Conservation (phyloP, 2,888 invertebrate species). For the Cephus rjabovi region DNA sequence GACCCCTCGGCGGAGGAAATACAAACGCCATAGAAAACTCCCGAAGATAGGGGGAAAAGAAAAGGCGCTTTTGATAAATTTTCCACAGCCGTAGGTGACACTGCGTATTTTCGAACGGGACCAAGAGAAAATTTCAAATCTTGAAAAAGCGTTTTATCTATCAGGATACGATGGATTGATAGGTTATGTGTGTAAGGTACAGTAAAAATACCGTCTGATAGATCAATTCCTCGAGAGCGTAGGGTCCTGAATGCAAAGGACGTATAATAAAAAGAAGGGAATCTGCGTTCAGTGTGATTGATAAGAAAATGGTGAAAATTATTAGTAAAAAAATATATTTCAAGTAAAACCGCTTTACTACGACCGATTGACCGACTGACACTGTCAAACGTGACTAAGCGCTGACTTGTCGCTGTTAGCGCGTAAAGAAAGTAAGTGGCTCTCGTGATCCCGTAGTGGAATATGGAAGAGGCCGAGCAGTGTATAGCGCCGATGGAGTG, state of each 20-base stretch:
- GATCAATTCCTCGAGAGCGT: neutral
- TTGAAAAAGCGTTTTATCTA: neutral
- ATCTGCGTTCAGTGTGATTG: no score
- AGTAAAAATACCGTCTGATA: neutral
- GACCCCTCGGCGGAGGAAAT: neutral
- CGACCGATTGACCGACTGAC: neutral
- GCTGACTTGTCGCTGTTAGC: neutral
- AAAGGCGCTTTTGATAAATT: neutral
- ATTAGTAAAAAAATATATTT: neutral
- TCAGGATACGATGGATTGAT: neutral
- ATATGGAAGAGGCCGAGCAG: neutral
- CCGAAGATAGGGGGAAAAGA: neutral
- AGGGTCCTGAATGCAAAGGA: neutral
- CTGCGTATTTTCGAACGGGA: neutral
- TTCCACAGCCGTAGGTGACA: neutral
- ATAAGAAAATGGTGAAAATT: neutral
- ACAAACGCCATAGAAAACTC: neutral
- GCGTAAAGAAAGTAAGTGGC: neutral
- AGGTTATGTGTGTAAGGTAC: neutral
- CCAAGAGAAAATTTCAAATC: neutral
- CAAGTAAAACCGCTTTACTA: neutral
- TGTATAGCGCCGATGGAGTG: neutral
- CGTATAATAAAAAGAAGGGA: neutral
- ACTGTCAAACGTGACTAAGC: neutral
- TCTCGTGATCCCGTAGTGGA: neutral